Evolutionary conservation across 1,140 invertebrate species (phyloP), one percentile per base, ranked within the genome.

Genomic region (Anastrepha obliqua): DNA sequence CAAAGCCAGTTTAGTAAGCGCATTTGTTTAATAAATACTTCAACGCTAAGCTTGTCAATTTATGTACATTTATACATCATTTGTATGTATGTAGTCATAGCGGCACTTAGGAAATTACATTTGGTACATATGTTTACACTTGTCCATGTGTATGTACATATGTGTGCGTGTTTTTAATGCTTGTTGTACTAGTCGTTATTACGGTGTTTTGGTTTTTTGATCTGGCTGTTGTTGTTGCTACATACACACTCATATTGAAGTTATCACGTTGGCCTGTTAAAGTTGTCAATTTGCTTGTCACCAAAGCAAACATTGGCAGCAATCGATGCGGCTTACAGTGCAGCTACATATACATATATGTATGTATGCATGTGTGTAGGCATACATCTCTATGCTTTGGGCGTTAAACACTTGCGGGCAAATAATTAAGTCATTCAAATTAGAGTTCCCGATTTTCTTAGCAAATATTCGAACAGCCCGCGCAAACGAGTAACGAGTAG

Each of bases 231-330:
- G 42, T 29, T 29, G 74, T 81, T 81, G 17, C 55, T 81, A 47
- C 5, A 9, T 13, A 6, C 47, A 47, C 5, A 9, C 7, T 15
- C 47, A 81, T 39, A 55, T 67, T 5, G 5, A 55, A 20, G 44
- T 55, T 81, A 55, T 81, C 20, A 39, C 20, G 20, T 55, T 81
- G 44, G 20, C 20, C 74, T 29, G 74, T 81, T 51, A 55, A 81
- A 81, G 44, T 81, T 81, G 74, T 81, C 74, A 81, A 81, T 81
- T 81, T 55, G n/a, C 74, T 81, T 81, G 74, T 81, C 74, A 81
- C 74, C 47, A 81, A 81, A 81, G 55, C 55, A 81, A 81, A 81
- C n/a, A 81, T 81, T 81, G 47, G 7, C 74, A 55, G n/a, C 74
- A 81, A 74, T 74, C 44, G 39, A 74, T 74, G 70, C 8, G 70